A percentile compares a stretch with the other conserved stretches of the same genome.
Conservation (phyloP, 2,797 vertebrate genomes). For the Neosilurus mollespiculum region DNA sequence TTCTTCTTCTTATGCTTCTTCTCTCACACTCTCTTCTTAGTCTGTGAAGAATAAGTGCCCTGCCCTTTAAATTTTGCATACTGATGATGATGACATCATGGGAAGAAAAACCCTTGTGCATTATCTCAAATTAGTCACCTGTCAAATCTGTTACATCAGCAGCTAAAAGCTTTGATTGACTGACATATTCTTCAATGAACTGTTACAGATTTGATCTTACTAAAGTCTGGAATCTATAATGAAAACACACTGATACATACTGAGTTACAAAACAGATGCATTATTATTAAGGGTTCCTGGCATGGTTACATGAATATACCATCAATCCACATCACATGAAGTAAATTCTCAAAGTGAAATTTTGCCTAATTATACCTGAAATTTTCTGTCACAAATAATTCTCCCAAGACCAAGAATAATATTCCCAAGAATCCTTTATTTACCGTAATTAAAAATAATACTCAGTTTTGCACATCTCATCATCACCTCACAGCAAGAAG, state of each 20-base stretch:
- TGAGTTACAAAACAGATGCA: background rate
- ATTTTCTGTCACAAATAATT: background rate
- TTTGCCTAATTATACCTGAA: too few species aligned
- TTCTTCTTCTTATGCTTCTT: background rate
- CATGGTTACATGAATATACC: background rate
- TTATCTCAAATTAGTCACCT: background rate
- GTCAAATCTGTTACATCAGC: background rate
- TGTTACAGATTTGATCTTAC: background rate
- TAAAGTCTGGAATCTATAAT: background rate
- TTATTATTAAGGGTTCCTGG: background rate
- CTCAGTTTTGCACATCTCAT: too few species aligned
- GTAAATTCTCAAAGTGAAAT: background rate
- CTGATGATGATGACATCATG: conserved; percentile 31
- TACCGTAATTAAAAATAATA: background rate
- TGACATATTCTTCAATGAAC: background rate
- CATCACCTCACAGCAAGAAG: too few species aligned
- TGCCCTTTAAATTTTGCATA: conserved; percentile 17
- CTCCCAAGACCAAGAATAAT: background rate
- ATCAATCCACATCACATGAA: background rate
- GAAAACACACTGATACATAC: background rate
- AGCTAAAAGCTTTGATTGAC: background rate
- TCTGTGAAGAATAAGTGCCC: conserved; percentile 11
- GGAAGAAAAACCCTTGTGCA: conserved; percentile 5
- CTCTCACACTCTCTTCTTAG: background rate
- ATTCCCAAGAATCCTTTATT: background rate